Percentiles rank a stretch among this genome's conserved stretches.
Conservation (phyloP, 2,888 invertebrate genomes). For the Drosophila demipolita region DNA sequence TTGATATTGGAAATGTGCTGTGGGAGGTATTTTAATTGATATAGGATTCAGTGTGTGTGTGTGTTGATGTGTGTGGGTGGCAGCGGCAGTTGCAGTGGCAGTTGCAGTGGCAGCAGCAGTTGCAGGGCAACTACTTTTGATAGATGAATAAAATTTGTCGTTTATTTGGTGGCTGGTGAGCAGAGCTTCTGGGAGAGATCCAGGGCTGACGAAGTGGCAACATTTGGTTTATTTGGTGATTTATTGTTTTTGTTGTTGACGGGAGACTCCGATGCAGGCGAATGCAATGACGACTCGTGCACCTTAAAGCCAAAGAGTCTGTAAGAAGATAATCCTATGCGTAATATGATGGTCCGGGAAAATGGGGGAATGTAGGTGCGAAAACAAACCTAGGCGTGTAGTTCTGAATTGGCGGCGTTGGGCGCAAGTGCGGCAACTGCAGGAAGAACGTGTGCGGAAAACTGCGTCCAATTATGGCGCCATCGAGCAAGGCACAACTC, state of each 20-base stretch:
- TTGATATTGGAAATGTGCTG: background rate
- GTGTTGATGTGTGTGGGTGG: background rate
- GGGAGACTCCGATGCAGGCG: background rate
- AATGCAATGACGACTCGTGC: slow-evolving; percentile 46
- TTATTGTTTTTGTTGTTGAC: background rate
- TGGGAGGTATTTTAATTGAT: background rate
- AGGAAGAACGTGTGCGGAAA: slow-evolving; percentile 73
- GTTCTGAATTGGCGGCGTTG: slow-evolving; percentile 31
- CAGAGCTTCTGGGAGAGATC: background rate
- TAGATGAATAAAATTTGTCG: background rate
- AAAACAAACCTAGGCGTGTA: slow-evolving; percentile 61
- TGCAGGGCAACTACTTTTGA: slow-evolving; percentile 9
- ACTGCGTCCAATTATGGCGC: slow-evolving; percentile 60
- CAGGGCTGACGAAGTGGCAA: background rate
- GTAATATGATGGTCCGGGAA: background rate
- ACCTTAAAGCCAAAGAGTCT: slow-evolving; percentile 62
- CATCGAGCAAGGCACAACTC: slow-evolving; percentile 49
- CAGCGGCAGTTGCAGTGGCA: background rate
- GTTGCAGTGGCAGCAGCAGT: background rate
- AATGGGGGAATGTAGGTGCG: too few species aligned
- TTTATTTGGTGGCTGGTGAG: slow-evolving; percentile 1
- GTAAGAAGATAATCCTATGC: background rate
- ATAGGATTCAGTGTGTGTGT: background rate
- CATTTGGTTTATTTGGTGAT: background rate
- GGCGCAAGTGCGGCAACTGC: slow-evolving; percentile 56